Evolutionary conservation across 2,888 invertebrate species (phyloP), one percentile per base, ranked within the genome.

Genomic region (Aleiodes alternator): DNA sequence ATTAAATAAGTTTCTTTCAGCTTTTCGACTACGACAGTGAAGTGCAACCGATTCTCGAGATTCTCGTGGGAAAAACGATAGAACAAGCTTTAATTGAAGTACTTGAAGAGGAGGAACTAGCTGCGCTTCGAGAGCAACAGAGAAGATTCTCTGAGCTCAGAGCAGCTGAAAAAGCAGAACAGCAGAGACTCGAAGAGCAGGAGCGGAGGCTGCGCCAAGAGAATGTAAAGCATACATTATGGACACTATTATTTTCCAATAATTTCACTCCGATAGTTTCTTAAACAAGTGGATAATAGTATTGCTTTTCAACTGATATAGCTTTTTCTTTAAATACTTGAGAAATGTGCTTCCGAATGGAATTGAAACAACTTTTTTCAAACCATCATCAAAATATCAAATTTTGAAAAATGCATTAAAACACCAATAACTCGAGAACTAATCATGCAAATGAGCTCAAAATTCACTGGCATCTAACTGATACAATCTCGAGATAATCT

Each of bases 21-120:
- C 91, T 98, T 74, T 97, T 97, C 90, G 96, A 98, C 91, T 98
- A 97, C 90, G 97, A 98, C 90, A 90, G 94, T 85, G 97, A 98
- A 90, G 97, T 97, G 72, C 94, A 95, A 88, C 97, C 97, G 1
- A 94, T 98, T 80, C 91, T 98, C 79, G 97, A 98, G 90, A 94
- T 95, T 69, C 91, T 98, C 78, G 95, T 98, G 59, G 97, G 97
- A 71, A 96, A 96, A 90, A 96, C 96, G 77, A 92, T 97, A 76
- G 96, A 98, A 88, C 97, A 97, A 91, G 94, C 97, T 64, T 91
- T 98, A 82, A 92, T 95, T 12, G 98, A 98, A 90, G 96, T 97
- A 51, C 93, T 97, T 82, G 97, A 98, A 88, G 98, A 98, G 88
- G 97, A 98, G 90, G 98, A 98, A 90, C 91, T 97, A 81, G 94